Evolutionary conservation across 37 sponge, comb jelly and placozoan genomes (phyloP).

Genomic region (Ianthella basta): DNA sequence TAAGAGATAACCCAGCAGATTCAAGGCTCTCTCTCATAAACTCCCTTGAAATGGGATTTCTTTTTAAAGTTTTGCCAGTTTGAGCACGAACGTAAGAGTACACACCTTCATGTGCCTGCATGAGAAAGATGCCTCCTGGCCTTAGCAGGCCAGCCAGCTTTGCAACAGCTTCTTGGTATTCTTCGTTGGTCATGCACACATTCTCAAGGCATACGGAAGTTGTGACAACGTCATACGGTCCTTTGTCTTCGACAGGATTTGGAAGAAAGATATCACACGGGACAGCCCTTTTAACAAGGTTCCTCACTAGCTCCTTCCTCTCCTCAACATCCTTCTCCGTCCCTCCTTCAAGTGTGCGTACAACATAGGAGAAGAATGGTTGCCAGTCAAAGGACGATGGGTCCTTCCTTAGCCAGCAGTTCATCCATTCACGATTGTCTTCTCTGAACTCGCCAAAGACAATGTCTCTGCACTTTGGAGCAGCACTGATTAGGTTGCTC

Average conservation of each 20-base stretch:
- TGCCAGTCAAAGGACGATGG: constrained; percentile 31
- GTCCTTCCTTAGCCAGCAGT: constrained; percentile 36
- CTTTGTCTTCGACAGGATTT: constrained; percentile 22
- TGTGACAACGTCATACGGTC: constrained; percentile 43
- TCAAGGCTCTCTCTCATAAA: too few relatives aligned
- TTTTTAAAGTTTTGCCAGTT: too few relatives aligned
- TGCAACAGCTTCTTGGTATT: background rate
- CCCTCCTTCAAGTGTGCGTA: constrained; percentile 42
- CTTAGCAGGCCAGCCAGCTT: constrained; percentile 17
- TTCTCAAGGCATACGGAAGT: constrained; percentile 5
- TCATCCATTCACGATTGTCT: constrained; percentile 71
- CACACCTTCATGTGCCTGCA: background rate
- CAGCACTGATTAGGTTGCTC: constrained; percentile 27
- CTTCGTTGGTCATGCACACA: background rate
- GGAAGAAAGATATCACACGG: constrained; percentile 36
- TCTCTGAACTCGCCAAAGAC: constrained; percentile 68
- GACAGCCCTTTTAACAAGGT: constrained; percentile 41
- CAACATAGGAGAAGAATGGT: constrained; percentile 41
- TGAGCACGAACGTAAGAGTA: too few relatives aligned
- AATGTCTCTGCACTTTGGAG: constrained; percentile 34
- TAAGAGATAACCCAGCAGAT: too few relatives aligned
- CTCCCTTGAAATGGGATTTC: too few relatives aligned
- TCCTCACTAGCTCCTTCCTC: constrained; percentile 24
- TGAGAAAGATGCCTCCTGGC: constrained; percentile 35
- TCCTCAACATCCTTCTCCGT: background rate